A percentile compares a stretch with the other conserved stretches of the same genome.
Conservation (phyloP, 2,797 vertebrate genomes). For the Cuculus canorus region DNA sequence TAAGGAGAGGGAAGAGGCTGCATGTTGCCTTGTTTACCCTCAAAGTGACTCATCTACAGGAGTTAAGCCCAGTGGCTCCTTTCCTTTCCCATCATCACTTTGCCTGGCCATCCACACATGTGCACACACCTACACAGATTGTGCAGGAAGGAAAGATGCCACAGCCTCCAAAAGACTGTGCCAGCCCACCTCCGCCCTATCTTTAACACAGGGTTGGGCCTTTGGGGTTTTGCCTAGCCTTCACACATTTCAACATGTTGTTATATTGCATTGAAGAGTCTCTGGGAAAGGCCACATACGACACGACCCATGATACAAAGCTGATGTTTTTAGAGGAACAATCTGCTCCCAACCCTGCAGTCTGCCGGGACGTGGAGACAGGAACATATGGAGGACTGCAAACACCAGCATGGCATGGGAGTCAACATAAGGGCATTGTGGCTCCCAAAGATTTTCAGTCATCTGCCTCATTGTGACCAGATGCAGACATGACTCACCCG, state of each 20-base stretch:
- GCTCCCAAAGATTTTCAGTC: background rate
- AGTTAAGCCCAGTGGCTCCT: background rate
- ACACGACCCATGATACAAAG: background rate
- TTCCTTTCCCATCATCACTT: background rate
- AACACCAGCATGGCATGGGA: accelerated
- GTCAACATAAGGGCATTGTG: background rate
- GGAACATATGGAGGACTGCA: background rate
- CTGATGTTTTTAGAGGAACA: background rate
- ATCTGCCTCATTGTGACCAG: background rate
- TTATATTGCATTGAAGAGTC: background rate
- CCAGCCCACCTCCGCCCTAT: background rate
- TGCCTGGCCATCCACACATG: accelerated
- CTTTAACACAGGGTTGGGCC: background rate
- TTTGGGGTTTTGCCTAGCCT: background rate
- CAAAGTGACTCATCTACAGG: background rate
- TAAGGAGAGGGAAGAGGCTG: background rate
- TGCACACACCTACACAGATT: accelerated
- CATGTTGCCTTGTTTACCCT: background rate
- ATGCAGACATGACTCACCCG: background rate
- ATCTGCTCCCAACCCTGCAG: background rate
- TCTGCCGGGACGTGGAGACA: background rate
- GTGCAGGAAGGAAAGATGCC: background rate
- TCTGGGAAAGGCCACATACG: background rate
- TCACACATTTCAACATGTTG: background rate
- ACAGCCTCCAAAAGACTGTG: background rate